Percentiles rank a stretch among this genome's conserved stretches.
These are phyloP conservation scores for Tenthredo distinguenda DNA, from an alignment of 2,888 invertebrate genomes.

Conservation along the genomic window DNA sequence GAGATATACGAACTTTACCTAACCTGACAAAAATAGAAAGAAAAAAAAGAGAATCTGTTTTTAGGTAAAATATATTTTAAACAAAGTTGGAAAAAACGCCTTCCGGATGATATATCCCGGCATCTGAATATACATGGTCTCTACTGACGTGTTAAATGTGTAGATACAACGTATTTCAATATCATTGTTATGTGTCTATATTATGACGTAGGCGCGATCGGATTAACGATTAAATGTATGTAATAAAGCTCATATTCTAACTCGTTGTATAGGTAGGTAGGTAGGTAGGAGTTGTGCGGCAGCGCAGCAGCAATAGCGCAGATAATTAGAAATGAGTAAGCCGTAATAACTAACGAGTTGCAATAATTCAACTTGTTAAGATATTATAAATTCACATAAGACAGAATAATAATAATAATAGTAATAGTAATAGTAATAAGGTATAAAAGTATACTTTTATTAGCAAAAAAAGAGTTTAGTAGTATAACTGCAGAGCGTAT, in stretches of 20 bases:
- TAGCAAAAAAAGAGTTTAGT: neutral
- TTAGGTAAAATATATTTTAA: no score
- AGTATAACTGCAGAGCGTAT: neutral
- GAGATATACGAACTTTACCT: no score
- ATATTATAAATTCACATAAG: constrained; percentile 52
- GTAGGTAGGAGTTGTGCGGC: neutral
- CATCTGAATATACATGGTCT: no score
- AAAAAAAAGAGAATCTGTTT: neutral
- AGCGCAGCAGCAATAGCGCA: neutral
- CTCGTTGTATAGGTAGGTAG: neutral
- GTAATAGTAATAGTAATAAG: constrained; percentile 72
- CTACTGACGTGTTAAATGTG: no score
- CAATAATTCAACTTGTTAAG: constrained; percentile 4
- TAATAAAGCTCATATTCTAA: constrained; percentile 18
- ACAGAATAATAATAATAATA: constrained; percentile 61
- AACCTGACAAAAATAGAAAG: neutral
- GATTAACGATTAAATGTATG: constrained; percentile 31
- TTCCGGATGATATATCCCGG: neutral
- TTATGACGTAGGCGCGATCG: neutral
- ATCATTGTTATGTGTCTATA: neutral
- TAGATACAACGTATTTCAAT: neutral
- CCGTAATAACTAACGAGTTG: constrained; percentile 12
- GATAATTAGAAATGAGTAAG: constrained; percentile 26
- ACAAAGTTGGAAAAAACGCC: no score
- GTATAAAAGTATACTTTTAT: constrained; percentile 55